phyloP scores from a whole-genome alignment of 1,140 invertebrate species.

The Rhyzopertha dominica region DNA sequence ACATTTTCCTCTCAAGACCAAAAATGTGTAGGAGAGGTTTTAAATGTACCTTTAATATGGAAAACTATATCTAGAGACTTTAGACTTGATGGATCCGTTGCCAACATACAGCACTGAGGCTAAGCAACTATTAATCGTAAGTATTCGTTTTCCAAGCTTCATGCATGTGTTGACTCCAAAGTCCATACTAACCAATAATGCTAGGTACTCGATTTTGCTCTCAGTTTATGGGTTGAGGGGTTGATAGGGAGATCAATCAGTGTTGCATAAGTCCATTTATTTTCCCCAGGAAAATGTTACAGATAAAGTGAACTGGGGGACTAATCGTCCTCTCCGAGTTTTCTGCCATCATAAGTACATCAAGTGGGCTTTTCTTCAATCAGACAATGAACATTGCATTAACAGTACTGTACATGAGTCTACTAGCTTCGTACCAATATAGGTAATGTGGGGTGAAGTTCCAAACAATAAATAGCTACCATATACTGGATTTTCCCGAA shows the following conservation, averaged over 20 bases:
- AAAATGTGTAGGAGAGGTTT: neutral
- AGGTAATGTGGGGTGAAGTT: neutral
- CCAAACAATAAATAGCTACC: neutral
- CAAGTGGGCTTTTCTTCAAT: neutral
- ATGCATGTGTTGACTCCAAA: neutral
- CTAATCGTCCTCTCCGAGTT: neutral
- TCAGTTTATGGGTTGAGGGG: neutral
- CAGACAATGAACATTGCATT: neutral
- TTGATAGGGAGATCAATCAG: neutral
- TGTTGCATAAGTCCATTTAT: neutral
- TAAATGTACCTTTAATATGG: neutral
- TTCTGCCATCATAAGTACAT: neutral
- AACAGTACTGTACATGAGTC: neutral
- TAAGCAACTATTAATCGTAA: slow-evolving; percentile 2
- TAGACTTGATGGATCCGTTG: slow-evolving; percentile 6
- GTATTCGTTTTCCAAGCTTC: neutral
- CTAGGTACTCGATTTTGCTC: neutral
- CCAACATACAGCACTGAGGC: neutral
- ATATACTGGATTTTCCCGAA: no score
- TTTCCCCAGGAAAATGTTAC: slow-evolving; percentile 1
- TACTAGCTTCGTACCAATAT: neutral
- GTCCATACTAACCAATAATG: neutral
- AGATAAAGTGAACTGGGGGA: neutral
- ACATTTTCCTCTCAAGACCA: neutral
- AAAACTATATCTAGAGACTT: neutral